A percentile compares a stretch with the other conserved stretches of the same genome.
phyloP scores from a whole-genome alignment of 35 echinoderm and acorn worm genomes.

The Stichopus chloronotus region DNA sequence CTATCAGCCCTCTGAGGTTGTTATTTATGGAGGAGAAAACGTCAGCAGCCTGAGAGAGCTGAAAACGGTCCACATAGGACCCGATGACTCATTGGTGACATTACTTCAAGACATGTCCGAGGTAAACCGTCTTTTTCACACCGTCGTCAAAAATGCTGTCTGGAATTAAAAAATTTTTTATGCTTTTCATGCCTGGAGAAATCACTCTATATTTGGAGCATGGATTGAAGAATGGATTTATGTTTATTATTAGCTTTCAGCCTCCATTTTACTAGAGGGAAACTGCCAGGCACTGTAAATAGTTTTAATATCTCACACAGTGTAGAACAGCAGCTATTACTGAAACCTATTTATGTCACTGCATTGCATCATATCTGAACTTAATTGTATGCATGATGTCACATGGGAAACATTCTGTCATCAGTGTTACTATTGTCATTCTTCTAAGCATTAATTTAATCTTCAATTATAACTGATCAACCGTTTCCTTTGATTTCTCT shows the following conservation, averaged over 20 bases:
- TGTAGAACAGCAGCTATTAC: too few species aligned
- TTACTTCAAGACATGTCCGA: conserved; percentile 87
- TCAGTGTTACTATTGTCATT: too few species aligned
- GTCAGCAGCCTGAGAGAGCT: conserved; percentile 66
- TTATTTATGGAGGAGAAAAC: conserved; percentile 84
- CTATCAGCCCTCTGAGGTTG: conserved; percentile 92
- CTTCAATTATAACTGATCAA: not conserved
- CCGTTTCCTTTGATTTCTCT: not conserved
- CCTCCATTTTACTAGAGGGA: too few species aligned
- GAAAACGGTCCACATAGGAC: conserved; percentile 84
- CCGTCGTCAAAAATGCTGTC: not conserved
- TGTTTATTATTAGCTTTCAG: not conserved
- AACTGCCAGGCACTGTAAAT: too few species aligned
- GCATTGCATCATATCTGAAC: too few species aligned
- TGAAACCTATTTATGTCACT: too few species aligned
- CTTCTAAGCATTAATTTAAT: too few species aligned
- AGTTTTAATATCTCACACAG: too few species aligned
- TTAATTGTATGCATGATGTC: too few species aligned
- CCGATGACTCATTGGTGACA: conserved; percentile 86
- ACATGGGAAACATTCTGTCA: too few species aligned
- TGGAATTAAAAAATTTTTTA: not conserved
- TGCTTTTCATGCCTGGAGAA: not conserved
- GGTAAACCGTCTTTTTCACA: conserved; percentile 38
- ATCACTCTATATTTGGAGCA: not conserved
- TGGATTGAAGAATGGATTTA: not conserved